Evolutionary conservation across 2,797 vertebrate species (phyloP).

Genomic region (Lindbergichthys nudifrons): DNA sequence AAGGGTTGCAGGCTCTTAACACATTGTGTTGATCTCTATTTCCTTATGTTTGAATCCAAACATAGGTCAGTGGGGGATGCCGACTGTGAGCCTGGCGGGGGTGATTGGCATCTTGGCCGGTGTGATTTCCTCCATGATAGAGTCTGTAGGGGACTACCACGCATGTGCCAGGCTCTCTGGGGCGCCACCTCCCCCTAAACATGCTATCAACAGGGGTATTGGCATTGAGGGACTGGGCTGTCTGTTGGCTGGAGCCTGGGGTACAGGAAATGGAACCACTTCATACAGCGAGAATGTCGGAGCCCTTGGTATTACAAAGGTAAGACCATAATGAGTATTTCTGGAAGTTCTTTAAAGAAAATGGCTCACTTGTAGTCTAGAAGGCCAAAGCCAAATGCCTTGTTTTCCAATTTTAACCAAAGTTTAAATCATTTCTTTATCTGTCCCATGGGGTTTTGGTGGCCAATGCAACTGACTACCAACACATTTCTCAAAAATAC

Average conservation of each 20-base stretch:
- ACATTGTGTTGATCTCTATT: conserved; percentile 5
- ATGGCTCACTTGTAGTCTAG: neutral
- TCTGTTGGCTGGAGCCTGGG: conserved; percentile 95
- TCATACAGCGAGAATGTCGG: conserved; percentile 97
- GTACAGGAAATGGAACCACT: conserved; percentile 95
- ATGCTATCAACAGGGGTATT: conserved; percentile 94
- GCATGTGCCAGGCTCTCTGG: conserved; percentile 94
- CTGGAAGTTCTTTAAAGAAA: neutral
- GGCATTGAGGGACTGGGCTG: conserved; percentile 95
- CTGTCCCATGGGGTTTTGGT: too few relatives aligned
- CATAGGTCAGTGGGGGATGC: conserved; percentile 95
- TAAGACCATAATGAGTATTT: conserved; percentile 65
- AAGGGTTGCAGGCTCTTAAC: neutral
- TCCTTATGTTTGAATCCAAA: conserved; percentile 24
- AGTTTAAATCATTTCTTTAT: too few relatives aligned
- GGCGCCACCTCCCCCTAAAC: conserved; percentile 91
- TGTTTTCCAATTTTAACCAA: too few relatives aligned
- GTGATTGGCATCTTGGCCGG: conserved; percentile 95
- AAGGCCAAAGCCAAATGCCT: too few relatives aligned
- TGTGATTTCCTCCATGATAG: conserved; percentile 96
- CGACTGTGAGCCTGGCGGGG: conserved; percentile 93
- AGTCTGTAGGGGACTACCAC: conserved; percentile 96
- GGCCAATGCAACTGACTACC: too few relatives aligned
- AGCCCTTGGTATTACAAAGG: conserved; percentile 95
- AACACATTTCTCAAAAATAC: too few relatives aligned